A percentile compares a stretch with the other conserved stretches of the same genome.
Evolutionary conservation across 2,888 invertebrate species (phyloP).

Genomic region (Drosophila nigricruria): DNA sequence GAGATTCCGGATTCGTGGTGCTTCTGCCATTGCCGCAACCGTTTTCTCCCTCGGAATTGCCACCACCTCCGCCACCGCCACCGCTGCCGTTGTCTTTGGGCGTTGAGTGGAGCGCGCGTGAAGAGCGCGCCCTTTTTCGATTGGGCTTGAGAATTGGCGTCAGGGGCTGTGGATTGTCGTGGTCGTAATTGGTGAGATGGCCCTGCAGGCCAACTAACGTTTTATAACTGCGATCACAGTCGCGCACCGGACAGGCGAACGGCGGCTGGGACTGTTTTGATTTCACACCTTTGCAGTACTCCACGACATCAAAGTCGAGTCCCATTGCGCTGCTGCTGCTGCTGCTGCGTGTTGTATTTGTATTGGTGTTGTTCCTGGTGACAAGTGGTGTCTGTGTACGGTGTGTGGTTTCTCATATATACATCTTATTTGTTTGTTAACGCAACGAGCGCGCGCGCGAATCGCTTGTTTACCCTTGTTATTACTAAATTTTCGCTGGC

Average conservation of each 20-base stretch:
- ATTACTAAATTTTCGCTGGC: conserved; percentile 68
- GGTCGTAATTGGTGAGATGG: conserved; percentile 94
- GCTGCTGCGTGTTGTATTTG: conserved; percentile 38
- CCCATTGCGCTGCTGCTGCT: conserved; percentile 87
- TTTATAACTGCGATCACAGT: conserved; percentile 94
- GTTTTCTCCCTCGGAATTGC: conserved; percentile 51
- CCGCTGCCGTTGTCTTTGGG: conserved; percentile 80
- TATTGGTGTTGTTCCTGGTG: conserved; percentile 49
- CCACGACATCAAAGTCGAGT: conserved; percentile 93
- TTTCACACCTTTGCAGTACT: conserved; percentile 92
- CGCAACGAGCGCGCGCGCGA: conserved; percentile 59
- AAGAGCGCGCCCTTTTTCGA: conserved; percentile 88
- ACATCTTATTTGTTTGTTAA: conserved; percentile 67
- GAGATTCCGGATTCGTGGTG: conserved; percentile 75
- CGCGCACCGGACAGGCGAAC: conserved; percentile 93
- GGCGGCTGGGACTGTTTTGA: conserved; percentile 89
- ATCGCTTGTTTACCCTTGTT: conserved; percentile 60
- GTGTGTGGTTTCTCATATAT: conserved; percentile 50
- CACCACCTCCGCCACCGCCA: conserved; percentile 59
- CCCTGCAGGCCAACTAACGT: conserved; percentile 94
- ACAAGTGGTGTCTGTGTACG: conserved; percentile 56
- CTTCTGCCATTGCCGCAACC: conserved; percentile 47
- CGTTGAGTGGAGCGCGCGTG: conserved; percentile 86
- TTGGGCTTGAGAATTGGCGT: conserved; percentile 88
- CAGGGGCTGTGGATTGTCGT: conserved; percentile 90